A percentile compares a stretch with the other conserved stretches of the same genome.
Evolutionary conservation across 2,888 invertebrate genomes (phyloP).

Genomic region (Lutraria lutraria): DNA sequence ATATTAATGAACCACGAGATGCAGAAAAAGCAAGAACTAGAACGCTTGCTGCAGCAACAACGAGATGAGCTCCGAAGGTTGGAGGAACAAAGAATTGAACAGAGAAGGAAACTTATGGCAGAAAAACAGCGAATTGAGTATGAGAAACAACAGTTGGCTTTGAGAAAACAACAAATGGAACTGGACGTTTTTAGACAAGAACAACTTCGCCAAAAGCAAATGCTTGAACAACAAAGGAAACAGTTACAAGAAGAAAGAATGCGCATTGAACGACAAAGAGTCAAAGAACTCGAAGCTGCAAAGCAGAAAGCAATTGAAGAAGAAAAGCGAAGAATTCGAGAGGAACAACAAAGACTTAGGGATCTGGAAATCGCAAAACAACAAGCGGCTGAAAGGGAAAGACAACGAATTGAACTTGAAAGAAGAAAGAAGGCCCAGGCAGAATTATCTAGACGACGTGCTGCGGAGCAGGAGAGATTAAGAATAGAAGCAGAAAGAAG

Average conservation of each 20-base stretch:
- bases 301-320: conserved; percentile 43
- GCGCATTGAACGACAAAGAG: conserved; percentile 34
- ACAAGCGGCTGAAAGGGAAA: conserved; percentile 43
- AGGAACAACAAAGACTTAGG: conserved; percentile 39
- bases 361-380: conserved; percentile 44
- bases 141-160: conserved; percentile 48
- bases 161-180: conserved; percentile 59
- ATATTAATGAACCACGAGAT: conserved; percentile 20
- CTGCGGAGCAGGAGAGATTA: conserved; percentile 35
- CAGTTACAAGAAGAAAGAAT: conserved; percentile 41
- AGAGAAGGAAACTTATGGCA: conserved; percentile 42
- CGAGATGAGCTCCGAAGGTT: conserved; percentile 38
- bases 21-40: conserved; percentile 36
- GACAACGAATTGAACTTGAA: conserved; percentile 35
- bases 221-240: conserved; percentile 38
- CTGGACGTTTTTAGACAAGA: conserved; percentile 34
- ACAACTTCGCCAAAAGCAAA: conserved; percentile 24
- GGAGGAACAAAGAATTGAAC: conserved; percentile 46
- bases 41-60: conserved; percentile 38
- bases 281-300: conserved; percentile 27
- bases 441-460: conserved; percentile 33
- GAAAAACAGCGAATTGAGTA: conserved; percentile 57
- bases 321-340: conserved; percentile 31
- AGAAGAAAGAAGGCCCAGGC: conserved; percentile 22
- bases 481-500: conserved; percentile 28